These are phyloP conservation scores for Cancer borealis DNA, from an alignment of 2,888 invertebrate genomes.

Conservation along the genomic window DNA sequence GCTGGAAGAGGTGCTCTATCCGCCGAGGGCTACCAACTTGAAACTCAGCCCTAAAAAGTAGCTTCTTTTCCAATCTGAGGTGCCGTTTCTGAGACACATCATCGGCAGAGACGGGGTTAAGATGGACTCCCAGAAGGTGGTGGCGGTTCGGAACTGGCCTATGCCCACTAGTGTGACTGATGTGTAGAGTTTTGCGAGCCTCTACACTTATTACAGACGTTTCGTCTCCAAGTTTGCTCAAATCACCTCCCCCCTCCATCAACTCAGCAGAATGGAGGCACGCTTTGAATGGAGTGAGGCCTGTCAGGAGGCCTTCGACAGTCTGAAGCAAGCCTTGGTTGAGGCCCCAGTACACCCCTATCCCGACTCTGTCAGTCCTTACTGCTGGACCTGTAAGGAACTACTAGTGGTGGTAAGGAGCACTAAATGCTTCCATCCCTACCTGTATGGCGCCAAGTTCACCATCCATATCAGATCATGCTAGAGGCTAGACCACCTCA, in stretches of 20 bases:
- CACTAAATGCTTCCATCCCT: background rate
- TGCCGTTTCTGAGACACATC: conserved; percentile 77
- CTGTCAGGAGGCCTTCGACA: background rate
- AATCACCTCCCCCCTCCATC: too few species aligned
- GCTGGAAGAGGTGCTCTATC: background rate
- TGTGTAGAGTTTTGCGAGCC: conserved; percentile 52
- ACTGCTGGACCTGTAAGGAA: background rate
- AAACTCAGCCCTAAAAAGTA: conserved; percentile 78
- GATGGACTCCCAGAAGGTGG: conserved; percentile 75
- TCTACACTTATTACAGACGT: conserved; percentile 76
- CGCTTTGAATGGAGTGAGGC: conserved; percentile 59
- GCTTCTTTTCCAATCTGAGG: conserved; percentile 60
- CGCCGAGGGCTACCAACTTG: conserved; percentile 75
- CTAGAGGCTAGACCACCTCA: background rate
- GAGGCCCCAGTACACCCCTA: background rate
- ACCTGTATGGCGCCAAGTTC: background rate
- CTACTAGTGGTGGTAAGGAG: background rate
- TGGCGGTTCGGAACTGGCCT: conserved; percentile 73
- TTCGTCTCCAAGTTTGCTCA: conserved; percentile 44
- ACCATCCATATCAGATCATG: background rate
- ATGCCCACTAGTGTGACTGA: conserved; percentile 68
- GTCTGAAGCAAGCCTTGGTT: background rate
- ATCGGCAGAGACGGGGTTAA: conserved; percentile 58
- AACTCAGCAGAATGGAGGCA: too few species aligned
- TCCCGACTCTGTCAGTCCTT: background rate